Conservation (phyloP, 2,888 invertebrate genomes). For the Archips crataeganus region DNA sequence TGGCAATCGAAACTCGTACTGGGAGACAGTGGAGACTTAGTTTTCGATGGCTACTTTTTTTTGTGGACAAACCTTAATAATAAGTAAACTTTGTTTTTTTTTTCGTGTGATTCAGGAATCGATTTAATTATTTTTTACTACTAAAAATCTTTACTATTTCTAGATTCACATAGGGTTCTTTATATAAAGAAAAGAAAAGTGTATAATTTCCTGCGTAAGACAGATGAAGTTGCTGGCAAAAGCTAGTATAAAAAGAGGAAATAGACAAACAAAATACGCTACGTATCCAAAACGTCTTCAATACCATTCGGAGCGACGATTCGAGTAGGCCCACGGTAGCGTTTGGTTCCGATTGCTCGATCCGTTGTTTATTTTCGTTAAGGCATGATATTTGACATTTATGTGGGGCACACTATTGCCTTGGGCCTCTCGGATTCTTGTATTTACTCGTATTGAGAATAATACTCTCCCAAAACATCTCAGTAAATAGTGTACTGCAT, state of each 20-base stretch:
- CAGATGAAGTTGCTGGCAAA: no score
- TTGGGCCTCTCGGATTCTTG: conserved; percentile 37
- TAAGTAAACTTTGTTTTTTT: no score
- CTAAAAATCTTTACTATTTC: no score
- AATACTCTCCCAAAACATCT: conserved; percentile 42
- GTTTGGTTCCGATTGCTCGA: conserved; percentile 53
- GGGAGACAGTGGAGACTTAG: no score
- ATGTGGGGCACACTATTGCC: conserved; percentile 56
- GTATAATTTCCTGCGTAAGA: no score
- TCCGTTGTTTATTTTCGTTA: conserved; percentile 69
- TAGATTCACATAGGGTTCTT: no score
- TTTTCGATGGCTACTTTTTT: no score
- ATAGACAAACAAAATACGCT: conserved; percentile 6
- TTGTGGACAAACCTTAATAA: no score
- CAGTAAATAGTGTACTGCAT: background rate
- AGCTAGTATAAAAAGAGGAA: background rate
- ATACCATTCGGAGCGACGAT: conserved; percentile 18
- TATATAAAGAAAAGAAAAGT: no score
- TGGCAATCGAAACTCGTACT: no score
- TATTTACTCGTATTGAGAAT: conserved; percentile 46
- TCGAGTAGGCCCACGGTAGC: conserved; percentile 38
- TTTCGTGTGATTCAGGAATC: no score
- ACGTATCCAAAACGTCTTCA: conserved; percentile 20
- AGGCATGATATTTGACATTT: conserved; percentile 68
- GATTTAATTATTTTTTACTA: no score